Conservation (phyloP, 2,888 invertebrate genomes). For the Psococerastis gibbosa region DNA sequence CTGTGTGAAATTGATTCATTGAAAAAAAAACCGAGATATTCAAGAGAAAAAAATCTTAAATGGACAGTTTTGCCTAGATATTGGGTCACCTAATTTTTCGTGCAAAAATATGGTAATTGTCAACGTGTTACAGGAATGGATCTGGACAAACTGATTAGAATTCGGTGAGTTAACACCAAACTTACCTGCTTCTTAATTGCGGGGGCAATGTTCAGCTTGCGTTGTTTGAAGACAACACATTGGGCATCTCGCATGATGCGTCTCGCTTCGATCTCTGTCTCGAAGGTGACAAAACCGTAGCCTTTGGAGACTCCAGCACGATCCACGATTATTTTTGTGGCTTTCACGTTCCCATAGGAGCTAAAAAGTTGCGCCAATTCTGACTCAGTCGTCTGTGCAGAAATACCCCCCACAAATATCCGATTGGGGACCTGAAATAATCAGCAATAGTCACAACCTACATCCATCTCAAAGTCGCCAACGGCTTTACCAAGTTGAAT, state of each 20-base stretch:
- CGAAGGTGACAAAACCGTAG: constrained; percentile 74
- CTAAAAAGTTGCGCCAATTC: constrained; percentile 85
- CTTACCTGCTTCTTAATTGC: constrained; percentile 64
- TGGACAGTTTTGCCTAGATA: no score
- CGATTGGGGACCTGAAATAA: constrained; percentile 83
- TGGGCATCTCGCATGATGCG: constrained; percentile 51
- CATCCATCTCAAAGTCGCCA: no score
- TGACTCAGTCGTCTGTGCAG: constrained; percentile 79
- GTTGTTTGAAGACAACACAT: constrained; percentile 55
- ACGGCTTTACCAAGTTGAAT: no score
- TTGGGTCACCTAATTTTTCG: no score
- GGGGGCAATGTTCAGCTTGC: constrained; percentile 70
- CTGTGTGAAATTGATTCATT: no score
- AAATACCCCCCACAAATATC: constrained; percentile 92
- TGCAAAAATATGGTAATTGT: no score
- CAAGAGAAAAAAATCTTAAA: no score
- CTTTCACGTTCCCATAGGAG: constrained; percentile 71
- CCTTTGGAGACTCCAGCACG: constrained; percentile 89
- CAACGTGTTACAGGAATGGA: no score
- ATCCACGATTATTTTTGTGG: constrained; percentile 88
- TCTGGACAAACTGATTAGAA: no score
- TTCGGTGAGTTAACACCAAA: no score
- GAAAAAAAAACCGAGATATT: no score
- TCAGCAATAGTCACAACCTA: no score
- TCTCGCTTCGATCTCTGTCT: constrained; percentile 70